Percentiles rank a stretch among this genome's conserved stretches.
Evolutionary conservation across 2,113 vertebrate genomes (phyloP).

Genomic region (Cacatua alba): DNA sequence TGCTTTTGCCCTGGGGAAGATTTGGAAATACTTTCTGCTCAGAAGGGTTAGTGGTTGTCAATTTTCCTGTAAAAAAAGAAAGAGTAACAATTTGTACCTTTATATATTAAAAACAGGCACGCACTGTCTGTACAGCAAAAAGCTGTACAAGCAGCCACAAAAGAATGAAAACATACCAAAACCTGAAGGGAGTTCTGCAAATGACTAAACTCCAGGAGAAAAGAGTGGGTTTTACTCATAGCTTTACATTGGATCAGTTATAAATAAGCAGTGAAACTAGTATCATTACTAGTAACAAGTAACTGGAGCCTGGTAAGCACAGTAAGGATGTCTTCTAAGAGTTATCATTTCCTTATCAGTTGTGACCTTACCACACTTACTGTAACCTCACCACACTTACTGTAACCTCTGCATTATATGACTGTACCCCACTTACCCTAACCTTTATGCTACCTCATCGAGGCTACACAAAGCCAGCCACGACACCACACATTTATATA

Average conservation of each 20-base stretch:
- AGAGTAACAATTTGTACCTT: background rate
- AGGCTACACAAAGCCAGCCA: accelerated
- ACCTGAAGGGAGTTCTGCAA: background rate
- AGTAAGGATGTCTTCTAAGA: background rate
- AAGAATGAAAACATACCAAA: background rate
- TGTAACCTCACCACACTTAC: background rate
- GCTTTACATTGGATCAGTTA: background rate
- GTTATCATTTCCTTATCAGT: accelerated
- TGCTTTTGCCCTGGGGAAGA: background rate
- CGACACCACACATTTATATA: accelerated
- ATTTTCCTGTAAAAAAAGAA: background rate
- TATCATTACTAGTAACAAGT: too few relatives aligned
- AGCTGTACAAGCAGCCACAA: background rate
- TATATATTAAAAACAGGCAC: background rate
- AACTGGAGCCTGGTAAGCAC: background rate
- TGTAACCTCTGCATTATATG: accelerated
- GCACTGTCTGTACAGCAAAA: background rate
- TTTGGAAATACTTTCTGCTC: background rate
- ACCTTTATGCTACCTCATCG: accelerated
- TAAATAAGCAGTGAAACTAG: background rate
- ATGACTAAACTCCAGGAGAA: background rate
- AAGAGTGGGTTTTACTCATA: background rate
- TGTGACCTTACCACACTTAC: background rate
- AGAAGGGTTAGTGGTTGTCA: background rate
- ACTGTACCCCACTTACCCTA: accelerated